These are phyloP conservation scores for Coelogynopora nodosa DNA, from an alignment of 2,888 invertebrate species.

Conservation along the genomic window DNA sequence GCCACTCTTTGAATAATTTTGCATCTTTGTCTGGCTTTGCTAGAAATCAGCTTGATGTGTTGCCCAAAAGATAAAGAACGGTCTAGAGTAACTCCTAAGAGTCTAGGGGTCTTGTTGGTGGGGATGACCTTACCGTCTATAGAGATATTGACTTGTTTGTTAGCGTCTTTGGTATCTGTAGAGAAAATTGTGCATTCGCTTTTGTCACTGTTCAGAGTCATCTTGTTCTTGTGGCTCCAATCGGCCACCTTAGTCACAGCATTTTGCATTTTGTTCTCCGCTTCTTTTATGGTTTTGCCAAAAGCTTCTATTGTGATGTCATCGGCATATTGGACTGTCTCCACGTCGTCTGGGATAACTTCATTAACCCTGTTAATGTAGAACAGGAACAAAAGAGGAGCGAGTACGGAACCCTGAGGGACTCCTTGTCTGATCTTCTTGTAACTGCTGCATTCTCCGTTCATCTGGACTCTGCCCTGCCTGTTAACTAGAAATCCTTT, in stretches of 20 bases:
- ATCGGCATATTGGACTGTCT: neutral
- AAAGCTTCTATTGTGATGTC: neutral
- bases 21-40: too few relatives aligned
- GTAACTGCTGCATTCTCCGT: neutral
- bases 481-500: neutral
- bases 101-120: neutral
- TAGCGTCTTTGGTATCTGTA: neutral
- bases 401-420: neutral
- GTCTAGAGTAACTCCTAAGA: neutral
- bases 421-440: slow-evolving; percentile 3
- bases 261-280: neutral
- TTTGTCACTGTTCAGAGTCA: neutral
- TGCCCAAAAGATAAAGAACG: neutral
- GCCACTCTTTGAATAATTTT: too few relatives aligned
- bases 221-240: neutral
- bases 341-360: neutral
- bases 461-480: neutral
- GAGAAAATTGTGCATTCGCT: neutral
- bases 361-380: slow-evolving; percentile 3
- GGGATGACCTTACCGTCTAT: neutral
- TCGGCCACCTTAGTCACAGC: neutral
- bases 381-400: neutral
- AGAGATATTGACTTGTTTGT: neutral
- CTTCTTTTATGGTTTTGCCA: neutral
- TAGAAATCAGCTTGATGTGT: neutral